These are phyloP conservation scores for Merluccius polli DNA, from an alignment of 2,797 vertebrate genomes.

Conservation along the genomic window DNA sequence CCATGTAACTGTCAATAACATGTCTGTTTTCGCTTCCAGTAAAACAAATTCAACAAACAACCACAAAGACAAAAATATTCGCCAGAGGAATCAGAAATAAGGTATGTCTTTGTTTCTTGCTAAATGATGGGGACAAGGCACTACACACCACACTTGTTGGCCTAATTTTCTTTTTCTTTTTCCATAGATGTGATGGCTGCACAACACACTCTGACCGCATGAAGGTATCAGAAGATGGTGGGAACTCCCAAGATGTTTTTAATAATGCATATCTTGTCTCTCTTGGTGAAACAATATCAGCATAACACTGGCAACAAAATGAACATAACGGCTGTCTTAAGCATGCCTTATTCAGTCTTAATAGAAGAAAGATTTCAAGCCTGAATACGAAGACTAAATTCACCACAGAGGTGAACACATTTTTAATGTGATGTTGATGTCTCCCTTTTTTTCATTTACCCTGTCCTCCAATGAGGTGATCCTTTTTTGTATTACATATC, in stretches of 20 bases:
- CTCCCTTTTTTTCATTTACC: slow-evolving; percentile 79
- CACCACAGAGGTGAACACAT: slow-evolving; percentile 86
- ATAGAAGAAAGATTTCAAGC: slow-evolving; percentile 84
- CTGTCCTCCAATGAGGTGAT: slow-evolving; percentile 72
- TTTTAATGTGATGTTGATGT: slow-evolving; percentile 94
- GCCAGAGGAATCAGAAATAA: slow-evolving; percentile 98
- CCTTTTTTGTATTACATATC: slow-evolving; percentile 78
- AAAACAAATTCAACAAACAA: slow-evolving; percentile 99
- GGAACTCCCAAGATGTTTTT: slow-evolving; percentile 59
- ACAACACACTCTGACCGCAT: slow-evolving; percentile 68
- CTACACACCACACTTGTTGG: slow-evolving; percentile 2
- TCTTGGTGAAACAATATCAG: slow-evolving; percentile 74
- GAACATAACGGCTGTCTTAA: slow-evolving; percentile 88
- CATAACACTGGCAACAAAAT: slow-evolving; percentile 77
- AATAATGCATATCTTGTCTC: slow-evolving; percentile 75
- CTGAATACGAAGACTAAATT: slow-evolving; percentile 82
- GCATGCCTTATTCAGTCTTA: slow-evolving; percentile 98
- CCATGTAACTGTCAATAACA: too few relatives aligned
- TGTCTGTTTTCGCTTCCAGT: slow-evolving; percentile 67
- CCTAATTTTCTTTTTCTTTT: slow-evolving; percentile 51
- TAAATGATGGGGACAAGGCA: slow-evolving; percentile 10
- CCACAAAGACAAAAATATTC: slow-evolving; percentile 99
- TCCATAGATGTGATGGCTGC: slow-evolving; percentile 67
- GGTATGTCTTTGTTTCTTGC: slow-evolving; percentile 49
- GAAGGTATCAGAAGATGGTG: slow-evolving; percentile 64